phyloP scores from a whole-genome alignment of 2,797 vertebrate species.

The Arremon aurantiirostris region DNA sequence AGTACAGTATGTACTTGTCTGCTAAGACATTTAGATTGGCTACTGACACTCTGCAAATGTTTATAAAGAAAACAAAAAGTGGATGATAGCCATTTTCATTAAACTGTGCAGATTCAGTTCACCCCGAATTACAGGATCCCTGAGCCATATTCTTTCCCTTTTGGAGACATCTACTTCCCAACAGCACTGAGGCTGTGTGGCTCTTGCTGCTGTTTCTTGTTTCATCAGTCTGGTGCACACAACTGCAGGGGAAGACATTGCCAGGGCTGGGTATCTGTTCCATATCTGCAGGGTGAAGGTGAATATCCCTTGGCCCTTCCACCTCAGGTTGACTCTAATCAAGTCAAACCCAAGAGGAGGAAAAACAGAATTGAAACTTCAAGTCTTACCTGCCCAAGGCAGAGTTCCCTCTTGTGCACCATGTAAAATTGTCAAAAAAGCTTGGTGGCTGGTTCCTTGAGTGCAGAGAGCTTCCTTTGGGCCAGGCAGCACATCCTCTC shows the following conservation, averaged over 20 bases:
- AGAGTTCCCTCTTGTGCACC: not conserved
- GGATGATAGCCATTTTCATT: slow-evolving; percentile 79
- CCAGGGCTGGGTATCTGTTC: not conserved
- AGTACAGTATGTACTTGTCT: slow-evolving; percentile 74
- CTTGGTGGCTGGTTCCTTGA: not conserved
- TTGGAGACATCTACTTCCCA: slow-evolving; percentile 65
- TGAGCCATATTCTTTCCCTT: slow-evolving; percentile 61
- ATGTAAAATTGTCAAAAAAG: not conserved
- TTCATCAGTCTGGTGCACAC: not conserved
- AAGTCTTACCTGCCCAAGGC: not conserved
- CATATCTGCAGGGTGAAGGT: not conserved
- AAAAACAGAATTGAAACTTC: not conserved
- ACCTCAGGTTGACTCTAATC: not conserved
- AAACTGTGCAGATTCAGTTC: slow-evolving; percentile 71
- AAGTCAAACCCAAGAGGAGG: not conserved
- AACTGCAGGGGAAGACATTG: not conserved
- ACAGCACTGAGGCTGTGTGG: slow-evolving; percentile 33
- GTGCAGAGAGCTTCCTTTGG: not conserved
- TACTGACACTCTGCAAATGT: slow-evolving; percentile 76
- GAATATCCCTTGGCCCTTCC: not conserved
- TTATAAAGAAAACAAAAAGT: slow-evolving; percentile 81
- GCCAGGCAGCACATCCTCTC: not conserved
- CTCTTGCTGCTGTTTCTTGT: slow-evolving; percentile 52
- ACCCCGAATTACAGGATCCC: slow-evolving; percentile 71
- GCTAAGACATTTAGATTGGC: slow-evolving; percentile 81